Percentiles rank a stretch among this genome's conserved stretches.
Conservation (phyloP, 2,888 invertebrate genomes). For the Isoperla grammatica region DNA sequence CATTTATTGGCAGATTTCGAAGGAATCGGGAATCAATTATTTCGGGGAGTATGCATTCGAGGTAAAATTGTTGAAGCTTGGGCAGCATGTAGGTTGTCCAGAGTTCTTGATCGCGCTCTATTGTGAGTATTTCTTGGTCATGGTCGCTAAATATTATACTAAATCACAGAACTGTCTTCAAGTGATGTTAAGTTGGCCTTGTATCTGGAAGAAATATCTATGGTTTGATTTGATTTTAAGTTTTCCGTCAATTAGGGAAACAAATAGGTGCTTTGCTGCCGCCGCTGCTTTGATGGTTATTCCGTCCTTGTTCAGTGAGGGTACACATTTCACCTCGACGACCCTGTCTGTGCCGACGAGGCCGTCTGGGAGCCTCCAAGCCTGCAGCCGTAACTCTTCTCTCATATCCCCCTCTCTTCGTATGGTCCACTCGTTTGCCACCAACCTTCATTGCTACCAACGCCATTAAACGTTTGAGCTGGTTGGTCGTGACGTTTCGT, state of each 20-base stretch:
- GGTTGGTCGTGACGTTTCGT: background rate
- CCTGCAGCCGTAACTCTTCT: background rate
- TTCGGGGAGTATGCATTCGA: slow-evolving; percentile 5
- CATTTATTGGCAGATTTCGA: too few species aligned
- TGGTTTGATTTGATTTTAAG: background rate
- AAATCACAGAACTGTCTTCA: background rate
- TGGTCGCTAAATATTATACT: background rate
- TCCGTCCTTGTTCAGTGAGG: too few species aligned
- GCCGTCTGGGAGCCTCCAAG: slow-evolving; percentile 2
- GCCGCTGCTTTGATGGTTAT: too few species aligned
- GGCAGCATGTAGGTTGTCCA: background rate
- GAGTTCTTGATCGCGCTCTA: background rate
- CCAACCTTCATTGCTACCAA: background rate
- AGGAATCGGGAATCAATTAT: background rate
- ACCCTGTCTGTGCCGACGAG: background rate
- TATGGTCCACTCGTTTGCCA: too few species aligned
- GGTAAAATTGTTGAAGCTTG: background rate
- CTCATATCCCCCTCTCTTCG: background rate
- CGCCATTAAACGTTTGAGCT: background rate
- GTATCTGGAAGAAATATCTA: background rate
- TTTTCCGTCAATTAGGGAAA: too few species aligned
- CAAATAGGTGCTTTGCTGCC: too few species aligned
- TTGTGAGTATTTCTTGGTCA: background rate
- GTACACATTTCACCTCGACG: too few species aligned
- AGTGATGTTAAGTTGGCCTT: background rate